A percentile compares a stretch with the other conserved stretches of the same genome.
phyloP scores from a whole-genome alignment of 1,140 invertebrate species.

The Atopsyche davidsoni region DNA sequence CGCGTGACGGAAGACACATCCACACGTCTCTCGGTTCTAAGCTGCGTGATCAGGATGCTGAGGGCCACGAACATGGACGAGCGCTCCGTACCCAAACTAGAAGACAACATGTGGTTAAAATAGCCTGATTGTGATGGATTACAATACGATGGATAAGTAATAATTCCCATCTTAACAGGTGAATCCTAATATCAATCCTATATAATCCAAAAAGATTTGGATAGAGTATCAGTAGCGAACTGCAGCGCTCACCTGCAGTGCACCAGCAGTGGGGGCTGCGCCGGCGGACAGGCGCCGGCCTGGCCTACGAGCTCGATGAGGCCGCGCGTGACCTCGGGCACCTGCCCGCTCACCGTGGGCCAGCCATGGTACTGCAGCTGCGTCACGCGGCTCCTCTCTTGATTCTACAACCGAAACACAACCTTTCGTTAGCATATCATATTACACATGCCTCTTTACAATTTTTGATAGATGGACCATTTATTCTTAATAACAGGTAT shows the following conservation, averaged over 20 bases:
- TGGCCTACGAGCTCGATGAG: slow-evolving; percentile 74
- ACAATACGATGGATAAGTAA: too few species aligned
- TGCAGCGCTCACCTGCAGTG: slow-evolving; percentile 64
- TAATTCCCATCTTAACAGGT: too few species aligned
- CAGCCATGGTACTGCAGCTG: slow-evolving; percentile 87
- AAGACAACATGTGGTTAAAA: not conserved
- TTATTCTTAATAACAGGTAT: too few species aligned
- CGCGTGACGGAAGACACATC: slow-evolving; percentile 79
- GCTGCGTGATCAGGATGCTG: slow-evolving; percentile 76
- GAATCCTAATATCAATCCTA: too few species aligned
- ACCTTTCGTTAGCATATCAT: too few species aligned
- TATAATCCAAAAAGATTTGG: too few species aligned
- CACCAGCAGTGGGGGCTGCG: slow-evolving; percentile 58
- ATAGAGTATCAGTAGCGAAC: not conserved
- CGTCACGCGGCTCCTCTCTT: slow-evolving; percentile 66
- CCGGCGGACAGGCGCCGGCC: slow-evolving; percentile 46
- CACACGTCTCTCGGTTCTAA: slow-evolving; percentile 72
- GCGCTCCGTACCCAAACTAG: slow-evolving; percentile 73
- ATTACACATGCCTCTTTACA: too few species aligned
- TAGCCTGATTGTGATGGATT: too few species aligned
- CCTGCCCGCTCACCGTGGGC: slow-evolving; percentile 80
- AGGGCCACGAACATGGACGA: slow-evolving; percentile 85
- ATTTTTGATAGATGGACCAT: too few species aligned
- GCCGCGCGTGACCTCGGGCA: slow-evolving; percentile 77
- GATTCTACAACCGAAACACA: slow-evolving; percentile 48